A percentile compares a stretch with the other conserved stretches of the same genome.
Conservation (phyloP, 2,113 vertebrate species). For the Hiodon alosoides region DNA sequence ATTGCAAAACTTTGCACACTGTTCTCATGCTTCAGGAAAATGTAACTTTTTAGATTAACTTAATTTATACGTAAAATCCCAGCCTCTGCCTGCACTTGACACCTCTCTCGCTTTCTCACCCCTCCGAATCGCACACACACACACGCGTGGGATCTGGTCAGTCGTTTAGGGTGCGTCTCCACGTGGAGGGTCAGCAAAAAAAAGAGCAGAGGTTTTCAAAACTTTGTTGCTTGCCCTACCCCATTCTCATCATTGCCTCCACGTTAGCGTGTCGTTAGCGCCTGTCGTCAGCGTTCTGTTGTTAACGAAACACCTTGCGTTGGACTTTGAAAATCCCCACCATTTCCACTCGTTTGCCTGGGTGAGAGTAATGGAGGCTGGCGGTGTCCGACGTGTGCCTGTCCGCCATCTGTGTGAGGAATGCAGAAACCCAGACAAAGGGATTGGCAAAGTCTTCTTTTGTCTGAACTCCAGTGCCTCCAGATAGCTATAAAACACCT, state of each 20-base stretch:
- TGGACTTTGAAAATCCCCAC: constrained; percentile 14
- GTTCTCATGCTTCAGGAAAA: neutral
- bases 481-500: constrained; percentile 83
- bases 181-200: too few species aligned
- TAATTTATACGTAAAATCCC: neutral
- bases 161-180: too few species aligned
- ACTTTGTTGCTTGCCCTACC: too few species aligned
- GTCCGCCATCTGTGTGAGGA: constrained; percentile 80
- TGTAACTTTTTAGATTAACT: neutral
- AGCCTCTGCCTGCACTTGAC: neutral
- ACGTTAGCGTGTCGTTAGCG: too few species aligned
- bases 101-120: constrained; percentile 15
- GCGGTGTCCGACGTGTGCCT: constrained; percentile 43
- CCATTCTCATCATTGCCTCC: too few species aligned
- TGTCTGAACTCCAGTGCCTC: constrained; percentile 76
- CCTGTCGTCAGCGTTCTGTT: too few species aligned
- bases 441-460: constrained; percentile 71
- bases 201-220: too few species aligned
- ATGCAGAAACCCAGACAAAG: constrained; percentile 77
- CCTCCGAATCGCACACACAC: too few species aligned
- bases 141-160: too few species aligned
- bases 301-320: too few species aligned
- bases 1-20: constrained; percentile 12
- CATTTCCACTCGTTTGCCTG: constrained; percentile 39
- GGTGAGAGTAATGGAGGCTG: constrained; percentile 54